These are phyloP conservation scores for Aleiodes alternator DNA, from an alignment of 2,888 invertebrate genomes.

Conservation along the genomic window DNA sequence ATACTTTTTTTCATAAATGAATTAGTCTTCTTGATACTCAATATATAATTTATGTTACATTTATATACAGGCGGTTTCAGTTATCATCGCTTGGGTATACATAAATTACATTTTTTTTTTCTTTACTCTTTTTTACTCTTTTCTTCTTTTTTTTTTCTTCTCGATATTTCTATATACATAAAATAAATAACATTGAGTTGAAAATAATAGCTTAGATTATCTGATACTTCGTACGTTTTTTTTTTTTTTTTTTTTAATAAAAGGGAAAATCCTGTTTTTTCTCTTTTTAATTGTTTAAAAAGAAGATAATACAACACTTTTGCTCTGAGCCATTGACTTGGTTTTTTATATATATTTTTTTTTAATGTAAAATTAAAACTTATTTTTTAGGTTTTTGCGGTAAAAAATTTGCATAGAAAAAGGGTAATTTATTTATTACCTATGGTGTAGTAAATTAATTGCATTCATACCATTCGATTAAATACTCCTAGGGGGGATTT, in stretches of 20 bases:
- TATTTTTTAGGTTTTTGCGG: constrained; percentile 11
- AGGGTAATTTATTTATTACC: constrained; percentile 20
- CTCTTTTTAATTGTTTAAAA: background rate
- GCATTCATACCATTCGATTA: constrained; percentile 25
- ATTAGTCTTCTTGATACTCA: constrained; percentile 56
- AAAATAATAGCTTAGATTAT: constrained; percentile 4
- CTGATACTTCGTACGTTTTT: background rate
- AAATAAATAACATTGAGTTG: constrained; percentile 44
- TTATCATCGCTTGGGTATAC: constrained; percentile 34
- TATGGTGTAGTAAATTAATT: constrained; percentile 25
- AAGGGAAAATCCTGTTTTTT: no score
- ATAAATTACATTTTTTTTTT: constrained; percentile 43
- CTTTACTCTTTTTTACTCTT: background rate
- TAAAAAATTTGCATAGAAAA: constrained; percentile 26
- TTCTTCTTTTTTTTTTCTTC: background rate
- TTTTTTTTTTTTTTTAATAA: no score
- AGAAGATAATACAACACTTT: constrained; percentile 28
- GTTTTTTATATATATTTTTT: constrained; percentile 10
- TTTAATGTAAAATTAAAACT: constrained; percentile 28
- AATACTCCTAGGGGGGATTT: constrained; percentile 13
- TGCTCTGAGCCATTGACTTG: constrained; percentile 26
- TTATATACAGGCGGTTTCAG: constrained; percentile 52
- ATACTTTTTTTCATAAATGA: constrained; percentile 13
- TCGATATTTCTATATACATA: constrained; percentile 40
- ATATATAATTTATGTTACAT: constrained; percentile 58